Conservation (phyloP, 2,888 invertebrate species). For the Stratiomys singularior region DNA sequence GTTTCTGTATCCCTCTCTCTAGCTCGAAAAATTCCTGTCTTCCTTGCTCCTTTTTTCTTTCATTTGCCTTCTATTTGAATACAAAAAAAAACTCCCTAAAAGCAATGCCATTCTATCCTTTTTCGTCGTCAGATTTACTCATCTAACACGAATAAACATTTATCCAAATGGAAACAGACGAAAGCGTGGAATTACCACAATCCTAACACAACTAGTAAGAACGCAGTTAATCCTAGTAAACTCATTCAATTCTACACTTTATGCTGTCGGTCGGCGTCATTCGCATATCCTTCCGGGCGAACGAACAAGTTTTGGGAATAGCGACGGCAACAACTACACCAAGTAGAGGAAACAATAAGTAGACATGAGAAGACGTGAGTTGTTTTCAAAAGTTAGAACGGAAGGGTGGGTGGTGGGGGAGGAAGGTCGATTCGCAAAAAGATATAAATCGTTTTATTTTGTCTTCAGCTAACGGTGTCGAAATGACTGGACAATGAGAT, state of each 20-base stretch:
- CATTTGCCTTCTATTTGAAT: no score
- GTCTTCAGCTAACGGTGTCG: not conserved
- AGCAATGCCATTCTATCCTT: not conserved
- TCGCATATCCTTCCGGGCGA: not conserved
- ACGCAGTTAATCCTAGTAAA: not conserved
- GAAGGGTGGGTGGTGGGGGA: no score
- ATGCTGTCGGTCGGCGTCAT: not conserved
- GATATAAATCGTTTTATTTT: not conserved
- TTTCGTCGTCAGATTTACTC: not conserved
- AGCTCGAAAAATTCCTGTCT: no score
- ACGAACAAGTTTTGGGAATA: not conserved
- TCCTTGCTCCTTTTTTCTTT: no score
- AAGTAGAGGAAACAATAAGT: no score
- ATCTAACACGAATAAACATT: not conserved
- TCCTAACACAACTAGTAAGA: not conserved
- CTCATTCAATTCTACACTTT: conserved; percentile 12
- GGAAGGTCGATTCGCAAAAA: not conserved
- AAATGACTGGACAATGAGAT: not conserved
- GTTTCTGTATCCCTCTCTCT: no score
- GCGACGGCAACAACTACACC: not conserved
- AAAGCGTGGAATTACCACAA: conserved; percentile 1
- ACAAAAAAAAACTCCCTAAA: no score
- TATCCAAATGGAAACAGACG: conserved; percentile 2
- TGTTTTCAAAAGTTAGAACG: no score
- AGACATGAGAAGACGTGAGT: no score